Percentiles rank a stretch among this genome's conserved stretches.
These are phyloP conservation scores for Callipepla californica DNA, from an alignment of 2,113 vertebrate species.

Conservation along the genomic window DNA sequence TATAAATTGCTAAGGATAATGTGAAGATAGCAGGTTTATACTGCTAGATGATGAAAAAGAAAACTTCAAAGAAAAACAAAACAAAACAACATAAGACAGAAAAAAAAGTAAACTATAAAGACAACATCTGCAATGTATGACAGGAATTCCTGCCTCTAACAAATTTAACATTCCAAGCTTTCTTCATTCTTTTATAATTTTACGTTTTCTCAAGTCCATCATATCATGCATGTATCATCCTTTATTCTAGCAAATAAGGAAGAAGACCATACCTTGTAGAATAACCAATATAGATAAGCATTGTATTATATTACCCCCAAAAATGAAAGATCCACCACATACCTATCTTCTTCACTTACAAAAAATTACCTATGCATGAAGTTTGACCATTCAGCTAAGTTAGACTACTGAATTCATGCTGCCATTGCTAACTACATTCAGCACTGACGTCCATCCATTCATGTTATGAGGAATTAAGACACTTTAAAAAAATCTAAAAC, in stretches of 20 bases:
- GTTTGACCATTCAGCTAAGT: not conserved
- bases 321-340: not conserved
- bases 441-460: not conserved
- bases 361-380: not conserved
- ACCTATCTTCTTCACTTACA: not conserved
- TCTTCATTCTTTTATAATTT: not conserved
- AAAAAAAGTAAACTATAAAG: not conserved
- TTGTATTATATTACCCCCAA: not conserved
- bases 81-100: not conserved
- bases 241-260: not conserved
- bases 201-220: not conserved
- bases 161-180: not conserved
- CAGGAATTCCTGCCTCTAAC: not conserved
- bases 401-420: not conserved
- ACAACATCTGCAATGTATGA: not conserved
- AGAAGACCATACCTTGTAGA: not conserved
- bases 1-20: constrained; percentile 18
- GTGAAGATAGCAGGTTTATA: not conserved
- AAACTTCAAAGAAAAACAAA: not conserved
- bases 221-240: not conserved
- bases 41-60: not conserved
- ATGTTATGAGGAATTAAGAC: rapidly evolving
- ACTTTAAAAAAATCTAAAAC: not conserved
- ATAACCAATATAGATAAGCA: not conserved
- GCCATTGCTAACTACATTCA: not conserved